Conservation (phyloP, 2,888 invertebrate genomes). For the Esperia sulphurella region DNA sequence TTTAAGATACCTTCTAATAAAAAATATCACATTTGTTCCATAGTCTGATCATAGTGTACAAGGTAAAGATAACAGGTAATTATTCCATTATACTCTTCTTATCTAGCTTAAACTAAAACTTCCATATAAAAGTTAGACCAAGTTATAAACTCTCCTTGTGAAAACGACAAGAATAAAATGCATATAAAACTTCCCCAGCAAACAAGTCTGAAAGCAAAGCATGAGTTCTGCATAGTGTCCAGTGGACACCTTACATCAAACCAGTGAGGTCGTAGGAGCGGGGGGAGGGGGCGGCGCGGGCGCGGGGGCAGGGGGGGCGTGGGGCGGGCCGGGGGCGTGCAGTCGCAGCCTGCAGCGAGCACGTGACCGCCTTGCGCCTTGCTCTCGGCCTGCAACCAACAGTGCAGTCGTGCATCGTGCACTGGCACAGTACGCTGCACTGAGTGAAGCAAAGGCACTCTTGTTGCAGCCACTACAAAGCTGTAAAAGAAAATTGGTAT, state of each 20-base stretch:
- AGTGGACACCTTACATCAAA: conserved; percentile 75
- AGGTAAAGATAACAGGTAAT: too few species aligned
- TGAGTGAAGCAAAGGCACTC: conserved; percentile 11
- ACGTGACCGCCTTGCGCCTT: conserved; percentile 52
- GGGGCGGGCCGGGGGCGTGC: conserved; percentile 68
- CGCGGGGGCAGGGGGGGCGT: conserved; percentile 36
- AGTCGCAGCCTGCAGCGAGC: conserved; percentile 47
- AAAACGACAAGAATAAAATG: conserved; percentile 36
- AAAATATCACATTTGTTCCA: too few species aligned
- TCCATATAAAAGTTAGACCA: background rate
- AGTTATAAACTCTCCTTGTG: conserved; percentile 28
- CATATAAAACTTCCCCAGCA: background rate
- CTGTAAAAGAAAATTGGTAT: background rate
- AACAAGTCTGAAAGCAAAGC: conserved; percentile 1
- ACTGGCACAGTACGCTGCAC: background rate
- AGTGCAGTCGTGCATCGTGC: too few species aligned
- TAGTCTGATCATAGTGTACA: too few species aligned
- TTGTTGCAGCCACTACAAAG: background rate
- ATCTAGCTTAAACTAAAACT: too few species aligned
- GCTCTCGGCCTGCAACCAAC: conserved; percentile 20
- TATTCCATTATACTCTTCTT: too few species aligned
- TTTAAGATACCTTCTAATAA: too few species aligned
- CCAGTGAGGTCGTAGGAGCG: conserved; percentile 54
- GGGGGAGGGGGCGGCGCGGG: conserved; percentile 37
- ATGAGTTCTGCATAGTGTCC: conserved; percentile 67